phyloP scores from a whole-genome alignment of 2,888 invertebrate genomes.

The Scaptodrosophila latifasciaeformis region DNA sequence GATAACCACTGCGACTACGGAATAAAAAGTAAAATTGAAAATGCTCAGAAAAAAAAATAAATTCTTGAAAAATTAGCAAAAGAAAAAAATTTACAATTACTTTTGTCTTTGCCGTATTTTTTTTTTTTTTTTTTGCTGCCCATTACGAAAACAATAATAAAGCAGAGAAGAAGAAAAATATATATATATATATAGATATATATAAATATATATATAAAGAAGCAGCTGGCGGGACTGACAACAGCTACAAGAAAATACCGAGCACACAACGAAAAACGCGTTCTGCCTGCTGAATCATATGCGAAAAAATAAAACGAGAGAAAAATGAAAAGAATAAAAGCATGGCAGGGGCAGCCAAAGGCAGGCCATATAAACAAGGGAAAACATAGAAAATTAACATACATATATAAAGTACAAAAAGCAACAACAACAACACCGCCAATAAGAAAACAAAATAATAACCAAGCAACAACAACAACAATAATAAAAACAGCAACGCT shows the following conservation, averaged over 20 bases:
- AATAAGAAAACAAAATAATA: slow-evolving; percentile 5
- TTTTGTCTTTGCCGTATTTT: no score
- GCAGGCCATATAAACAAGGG: slow-evolving; percentile 11
- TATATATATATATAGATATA: no score
- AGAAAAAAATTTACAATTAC: no score
- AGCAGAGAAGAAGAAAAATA: slow-evolving; percentile 35
- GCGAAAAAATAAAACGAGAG: slow-evolving; percentile 50
- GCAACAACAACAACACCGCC: slow-evolving; percentile 22
- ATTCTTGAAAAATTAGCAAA: slow-evolving; percentile 39
- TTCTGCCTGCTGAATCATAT: slow-evolving; percentile 50
- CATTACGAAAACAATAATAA: slow-evolving; percentile 51
- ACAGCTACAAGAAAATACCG: slow-evolving; percentile 22
- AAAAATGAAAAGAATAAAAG: slow-evolving; percentile 19
- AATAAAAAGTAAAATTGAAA: slow-evolving; percentile 38
- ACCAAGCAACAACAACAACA: no score
- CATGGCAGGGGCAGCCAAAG: neutral
- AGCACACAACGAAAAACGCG: slow-evolving; percentile 39
- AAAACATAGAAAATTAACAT: slow-evolving; percentile 16
- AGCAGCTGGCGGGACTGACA: slow-evolving; percentile 11
- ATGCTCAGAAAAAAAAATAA: no score
- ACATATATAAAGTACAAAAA: slow-evolving; percentile 6
- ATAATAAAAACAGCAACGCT: no score
- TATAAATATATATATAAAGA: neutral
- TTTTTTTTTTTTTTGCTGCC: slow-evolving; percentile 6
- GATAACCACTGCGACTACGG: slow-evolving; percentile 36